These are phyloP conservation scores for Lagopus muta DNA, from an alignment of 2,113 vertebrate species.

Conservation along the genomic window DNA sequence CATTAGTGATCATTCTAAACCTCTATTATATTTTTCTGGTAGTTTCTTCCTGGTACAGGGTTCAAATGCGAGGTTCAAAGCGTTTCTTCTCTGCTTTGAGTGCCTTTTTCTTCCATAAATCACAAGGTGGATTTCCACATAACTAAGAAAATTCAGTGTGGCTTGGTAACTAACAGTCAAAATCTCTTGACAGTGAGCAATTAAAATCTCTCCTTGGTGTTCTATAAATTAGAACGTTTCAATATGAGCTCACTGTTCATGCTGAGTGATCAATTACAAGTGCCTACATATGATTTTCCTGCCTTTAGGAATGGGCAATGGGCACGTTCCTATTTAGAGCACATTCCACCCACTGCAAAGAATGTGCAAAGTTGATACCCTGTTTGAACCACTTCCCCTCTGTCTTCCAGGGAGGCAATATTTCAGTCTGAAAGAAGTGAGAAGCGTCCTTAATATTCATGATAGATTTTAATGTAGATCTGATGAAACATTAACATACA, in stretches of 20 bases:
- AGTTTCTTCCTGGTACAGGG: neutral
- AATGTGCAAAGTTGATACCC: neutral
- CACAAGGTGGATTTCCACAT: neutral
- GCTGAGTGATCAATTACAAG: neutral
- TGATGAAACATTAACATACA: neutral
- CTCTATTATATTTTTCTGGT: neutral
- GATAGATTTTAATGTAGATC: neutral
- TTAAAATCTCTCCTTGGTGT: neutral
- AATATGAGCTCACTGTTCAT: neutral
- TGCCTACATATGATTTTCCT: neutral
- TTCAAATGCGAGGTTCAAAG: neutral
- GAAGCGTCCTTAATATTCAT: neutral
- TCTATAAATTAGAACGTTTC: neutral
- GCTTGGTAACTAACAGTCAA: neutral
- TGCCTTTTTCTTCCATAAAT: neutral
- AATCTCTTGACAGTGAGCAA: constrained; percentile 3
- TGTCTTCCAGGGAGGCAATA: neutral
- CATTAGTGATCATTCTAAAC: neutral
- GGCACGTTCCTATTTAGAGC: neutral
- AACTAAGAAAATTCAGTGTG: neutral
- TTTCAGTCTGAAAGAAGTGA: neutral
- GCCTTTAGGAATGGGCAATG: neutral
- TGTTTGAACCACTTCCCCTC: neutral
- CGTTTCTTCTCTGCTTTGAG: neutral
- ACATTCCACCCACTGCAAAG: neutral